Evolutionary conservation across 2,888 invertebrate species (phyloP), one percentile per base, ranked within the genome.

Genomic region (Dusona sp.): DNA sequence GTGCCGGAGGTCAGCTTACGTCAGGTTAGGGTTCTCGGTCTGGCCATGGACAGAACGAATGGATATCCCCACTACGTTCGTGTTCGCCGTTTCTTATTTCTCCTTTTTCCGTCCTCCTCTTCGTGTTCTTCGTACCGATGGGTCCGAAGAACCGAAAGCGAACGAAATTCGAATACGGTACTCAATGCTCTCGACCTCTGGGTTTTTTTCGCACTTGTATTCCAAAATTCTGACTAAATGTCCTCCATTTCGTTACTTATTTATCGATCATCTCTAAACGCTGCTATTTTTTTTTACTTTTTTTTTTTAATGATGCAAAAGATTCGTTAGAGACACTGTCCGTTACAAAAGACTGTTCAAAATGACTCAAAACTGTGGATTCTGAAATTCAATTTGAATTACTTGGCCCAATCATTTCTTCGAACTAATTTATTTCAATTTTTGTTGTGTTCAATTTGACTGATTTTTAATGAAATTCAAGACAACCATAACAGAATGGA

Each of bases 1-100:
- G 90, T 91, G 91, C 92, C 84, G 90, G 92, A 92, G 93, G 92
- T 93, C 93, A 92, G 90, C 91, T 93, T 92, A 92, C 91, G 91
- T 90, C 91, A 92, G 93, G 93, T 93, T 92, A 93, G 91, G 92
- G 93, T 90, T 92, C 88, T 83, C 83, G 85, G 83, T 86, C 79
- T 84, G 82, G 82, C 84, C 83, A 75, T 75, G 68, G 61, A 33
- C 61, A 48, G 79, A 80, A 82, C 83, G 61, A 79, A 72, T 75
- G 67, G 67, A 73, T 80, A 72, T 80, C 51, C 79, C 74, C 57
- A 33, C 67, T 68, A 42, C 64, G 19, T 25, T 67, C 57, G 48
- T 6, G 51, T 70, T 75, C 65, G 25, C 61, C 64, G 22, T 42
- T 57, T 64, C 68, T 67, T 45, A 33, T 64, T 19, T 81, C 79